Percentiles rank a stretch among this genome's conserved stretches.
These are phyloP conservation scores for Cheirogaleus medius DNA, from an alignment of 2,113 vertebrate genomes.

Conservation along the genomic window DNA sequence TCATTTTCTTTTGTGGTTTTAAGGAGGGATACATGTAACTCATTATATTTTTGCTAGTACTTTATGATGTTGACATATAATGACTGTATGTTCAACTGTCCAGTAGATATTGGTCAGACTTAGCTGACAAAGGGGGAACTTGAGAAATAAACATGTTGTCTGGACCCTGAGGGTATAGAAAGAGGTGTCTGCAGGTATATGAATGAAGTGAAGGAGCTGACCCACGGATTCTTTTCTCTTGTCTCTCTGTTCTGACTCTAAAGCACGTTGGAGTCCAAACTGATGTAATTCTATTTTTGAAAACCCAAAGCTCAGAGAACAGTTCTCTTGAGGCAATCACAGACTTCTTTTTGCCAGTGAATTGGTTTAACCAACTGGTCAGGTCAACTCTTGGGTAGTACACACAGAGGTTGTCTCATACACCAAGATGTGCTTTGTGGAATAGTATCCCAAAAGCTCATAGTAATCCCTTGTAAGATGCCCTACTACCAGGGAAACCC, in stretches of 20 bases:
- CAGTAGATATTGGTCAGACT: not conserved
- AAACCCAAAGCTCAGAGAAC: not conserved
- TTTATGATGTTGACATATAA: not conserved
- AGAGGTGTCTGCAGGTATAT: not conserved
- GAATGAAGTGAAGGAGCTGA: not conserved
- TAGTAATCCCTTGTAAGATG: not conserved
- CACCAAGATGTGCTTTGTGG: not conserved
- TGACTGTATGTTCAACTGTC: not conserved
- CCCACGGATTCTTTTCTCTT: not conserved
- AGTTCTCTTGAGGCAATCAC: not conserved
- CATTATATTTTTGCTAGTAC: not conserved
- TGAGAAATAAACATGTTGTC: not conserved
- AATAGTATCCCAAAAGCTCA: not conserved
- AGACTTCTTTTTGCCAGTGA: not conserved
- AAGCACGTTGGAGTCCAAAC: not conserved
- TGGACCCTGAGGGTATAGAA: not conserved
- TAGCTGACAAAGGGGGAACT: not conserved
- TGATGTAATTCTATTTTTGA: not conserved
- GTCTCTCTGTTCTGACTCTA: not conserved
- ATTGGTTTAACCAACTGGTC: not conserved
- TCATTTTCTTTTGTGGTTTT: not conserved
- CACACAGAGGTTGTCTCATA: not conserved
- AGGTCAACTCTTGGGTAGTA: not conserved
- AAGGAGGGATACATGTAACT: not conserved
- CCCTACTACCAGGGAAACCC: not conserved